phyloP scores from a whole-genome alignment of 2,888 invertebrate genomes.

The Osedax frankpressi region DNA sequence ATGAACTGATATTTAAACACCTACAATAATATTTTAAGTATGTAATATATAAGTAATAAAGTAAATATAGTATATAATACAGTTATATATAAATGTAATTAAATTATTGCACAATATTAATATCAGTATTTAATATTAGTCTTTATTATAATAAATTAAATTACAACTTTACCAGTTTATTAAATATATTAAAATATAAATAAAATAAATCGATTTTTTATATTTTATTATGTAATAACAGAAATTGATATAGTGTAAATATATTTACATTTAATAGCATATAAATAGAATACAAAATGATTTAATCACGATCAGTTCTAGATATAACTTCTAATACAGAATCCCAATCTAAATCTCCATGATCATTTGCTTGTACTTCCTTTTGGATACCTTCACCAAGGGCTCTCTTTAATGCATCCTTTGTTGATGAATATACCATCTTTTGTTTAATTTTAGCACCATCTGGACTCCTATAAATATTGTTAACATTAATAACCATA shows the following conservation, averaged over 20 bases:
- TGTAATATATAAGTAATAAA: no score
- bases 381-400: slow-evolving; percentile 80
- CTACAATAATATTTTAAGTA: no score
- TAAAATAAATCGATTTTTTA: neutral
- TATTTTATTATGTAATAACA: neutral
- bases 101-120: neutral
- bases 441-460: slow-evolving; percentile 77
- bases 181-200: neutral
- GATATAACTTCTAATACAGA: slow-evolving; percentile 30
- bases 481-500: no score
- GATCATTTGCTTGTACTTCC: slow-evolving; percentile 87
- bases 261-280: neutral
- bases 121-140: no score
- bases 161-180: neutral
- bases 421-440: slow-evolving; percentile 72
- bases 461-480: slow-evolving; percentile 73
- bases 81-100: no score
- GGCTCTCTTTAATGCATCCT: slow-evolving; percentile 91
- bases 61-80: no score
- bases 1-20: no score
- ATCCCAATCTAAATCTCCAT: slow-evolving; percentile 56
- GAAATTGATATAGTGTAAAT: neutral
- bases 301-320: slow-evolving; percentile 20
- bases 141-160: neutral
- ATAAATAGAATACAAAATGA: neutral